A percentile compares a stretch with the other conserved stretches of the same genome.
Conservation (phyloP, 2,113 vertebrate species). For the Electrona antarctica region DNA sequence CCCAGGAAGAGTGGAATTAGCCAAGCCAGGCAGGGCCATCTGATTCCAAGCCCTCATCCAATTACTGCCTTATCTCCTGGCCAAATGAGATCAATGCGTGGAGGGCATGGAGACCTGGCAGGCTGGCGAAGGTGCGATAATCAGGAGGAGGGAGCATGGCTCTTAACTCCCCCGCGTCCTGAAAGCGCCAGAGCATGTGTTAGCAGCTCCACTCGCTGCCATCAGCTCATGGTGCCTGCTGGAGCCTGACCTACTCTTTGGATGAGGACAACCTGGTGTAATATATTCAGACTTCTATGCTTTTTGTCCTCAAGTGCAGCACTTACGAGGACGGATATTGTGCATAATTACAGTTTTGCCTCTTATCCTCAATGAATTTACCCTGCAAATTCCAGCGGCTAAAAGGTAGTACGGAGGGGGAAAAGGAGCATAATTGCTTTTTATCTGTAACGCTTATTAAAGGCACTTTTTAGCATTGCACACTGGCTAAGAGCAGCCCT, state of each 20-base stretch:
- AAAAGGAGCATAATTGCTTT: conserved; percentile 65
- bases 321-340: conserved; percentile 67
- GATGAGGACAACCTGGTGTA: conserved; percentile 58
- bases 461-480: conserved; percentile 58
- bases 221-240: conserved; percentile 54
- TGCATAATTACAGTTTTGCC: conserved; percentile 72
- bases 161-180: conserved; percentile 64
- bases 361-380: conserved; percentile 66
- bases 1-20: conserved; percentile 83
- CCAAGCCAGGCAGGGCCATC: conserved; percentile 77
- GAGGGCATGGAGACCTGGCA: conserved; percentile 69
- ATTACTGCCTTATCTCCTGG: conserved; percentile 84
- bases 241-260: conserved; percentile 63
- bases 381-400: conserved; percentile 54
- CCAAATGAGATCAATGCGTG: conserved; percentile 79
- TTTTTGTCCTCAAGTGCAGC: conserved; percentile 67
- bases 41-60: conserved; percentile 83
- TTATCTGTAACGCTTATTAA: conserved; percentile 60
- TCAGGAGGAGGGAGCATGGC: conserved; percentile 65
- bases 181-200: conserved; percentile 65
- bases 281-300: conserved; percentile 58
- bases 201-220: conserved; percentile 59
- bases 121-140: conserved; percentile 71
- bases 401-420: conserved; percentile 55
- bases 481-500: conserved; percentile 53